phyloP scores from a whole-genome alignment of 2,113 vertebrate species.

The Elanus axillaris region DNA sequence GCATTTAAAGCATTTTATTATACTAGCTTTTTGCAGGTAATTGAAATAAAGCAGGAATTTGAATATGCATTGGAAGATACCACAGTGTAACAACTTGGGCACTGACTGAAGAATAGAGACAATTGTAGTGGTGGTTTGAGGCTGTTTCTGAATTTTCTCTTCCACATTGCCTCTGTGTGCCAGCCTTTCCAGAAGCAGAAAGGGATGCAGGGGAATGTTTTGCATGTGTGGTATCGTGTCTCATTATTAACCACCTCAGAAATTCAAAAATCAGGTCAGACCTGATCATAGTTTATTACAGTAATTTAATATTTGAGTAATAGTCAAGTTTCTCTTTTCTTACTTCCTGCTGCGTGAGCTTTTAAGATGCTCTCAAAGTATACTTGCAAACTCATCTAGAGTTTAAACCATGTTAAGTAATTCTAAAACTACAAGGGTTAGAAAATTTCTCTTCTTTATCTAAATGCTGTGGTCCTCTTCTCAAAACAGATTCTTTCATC shows the following conservation, averaged over 20 bases:
- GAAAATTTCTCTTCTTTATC: background rate
- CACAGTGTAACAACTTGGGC: fast-evolving
- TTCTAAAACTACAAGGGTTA: background rate
- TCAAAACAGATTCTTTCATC: background rate
- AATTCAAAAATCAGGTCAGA: background rate
- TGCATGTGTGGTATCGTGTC: fast-evolving
- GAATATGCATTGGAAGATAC: background rate
- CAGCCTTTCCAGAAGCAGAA: background rate
- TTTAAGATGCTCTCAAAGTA: background rate
- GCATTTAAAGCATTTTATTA: background rate
- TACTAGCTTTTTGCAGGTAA: background rate
- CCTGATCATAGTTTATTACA: background rate
- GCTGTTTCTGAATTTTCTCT: background rate
- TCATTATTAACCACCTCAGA: background rate
- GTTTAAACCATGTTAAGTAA: background rate
- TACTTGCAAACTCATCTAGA: background rate
- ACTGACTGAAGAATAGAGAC: background rate
- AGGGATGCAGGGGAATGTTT: background rate
- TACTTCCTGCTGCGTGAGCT: background rate
- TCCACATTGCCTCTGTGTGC: background rate
- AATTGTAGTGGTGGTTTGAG: background rate
- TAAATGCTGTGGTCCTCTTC: background rate
- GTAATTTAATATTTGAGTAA: background rate
- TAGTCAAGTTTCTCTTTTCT: background rate
- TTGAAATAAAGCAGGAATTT: background rate